Evolutionary conservation across 2,888 invertebrate genomes (phyloP), one percentile per base, ranked within the genome.

Genomic region (Bibio marci): DNA sequence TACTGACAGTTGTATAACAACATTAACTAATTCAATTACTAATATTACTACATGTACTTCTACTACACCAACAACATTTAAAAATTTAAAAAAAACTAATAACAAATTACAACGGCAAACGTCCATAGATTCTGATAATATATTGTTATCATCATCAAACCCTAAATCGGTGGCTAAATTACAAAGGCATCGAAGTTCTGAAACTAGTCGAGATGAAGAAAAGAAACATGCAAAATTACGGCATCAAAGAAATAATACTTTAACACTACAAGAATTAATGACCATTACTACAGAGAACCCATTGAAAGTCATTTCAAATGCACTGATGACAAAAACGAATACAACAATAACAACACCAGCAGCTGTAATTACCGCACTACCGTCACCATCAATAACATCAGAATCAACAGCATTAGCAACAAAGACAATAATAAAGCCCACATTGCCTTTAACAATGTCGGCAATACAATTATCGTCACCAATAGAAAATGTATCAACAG

Each of bases 371-470:
- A 22, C 8, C 4, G 4, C 22, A 22, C 8, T 22, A 6, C 8
- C 22, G 8, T 22, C 22, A 22, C 8, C 22, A 22, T 22, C 22
- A 22, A 6, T 8, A 22, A 22, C 22, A 22, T 22, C 32, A 32
- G 14, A 10, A 32, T 32, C 32, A 10, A 14, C 32, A 14, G 14
- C 32, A 32, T 14, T 14, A 32, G 8, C 32, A n/a, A n/a, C n/a
- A n/a, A n/a, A n/a, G n/a, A n/a, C n/a, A n/a, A n/a, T n/a, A n/a
- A n/a, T n/a, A n/a, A n/a, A n/a, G 22, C 8, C 22, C 5, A 6
- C 22, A 22, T 22, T 8, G 8, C 22, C 22, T 54, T 70, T 71
- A 27, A 72, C 71, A 25, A 72, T 70, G 71, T 73, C 73, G 0
- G 71, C 71, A 0, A 63, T 73, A 43, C 72, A 73, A 48, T 53